Evolutionary conservation across 2,797 vertebrate genomes (phyloP), one percentile per base, ranked within the genome.

Genomic region (Acanthis flammea): DNA sequence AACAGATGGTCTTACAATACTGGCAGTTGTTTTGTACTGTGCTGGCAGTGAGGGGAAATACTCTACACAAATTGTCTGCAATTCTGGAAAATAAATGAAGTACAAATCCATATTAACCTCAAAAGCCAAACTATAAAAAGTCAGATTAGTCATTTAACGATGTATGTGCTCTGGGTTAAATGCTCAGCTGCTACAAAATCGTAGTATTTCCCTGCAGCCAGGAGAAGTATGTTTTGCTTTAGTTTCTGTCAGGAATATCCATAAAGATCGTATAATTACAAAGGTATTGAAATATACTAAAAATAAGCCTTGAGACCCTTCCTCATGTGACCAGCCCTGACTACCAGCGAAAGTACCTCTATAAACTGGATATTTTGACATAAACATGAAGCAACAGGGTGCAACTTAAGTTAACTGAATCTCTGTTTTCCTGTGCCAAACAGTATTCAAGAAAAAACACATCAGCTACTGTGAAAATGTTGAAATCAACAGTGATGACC

Each of bases 41-140:
- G 75, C 86, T 92, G 57, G 57, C 2, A 4, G 60, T 77, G 72
- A 89, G 50, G 75, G 68, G 84, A 82, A 95, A 92, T 86, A 58
- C 86, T 77, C 93, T 65, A 88, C 42, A 78, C 80, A 92, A 94
- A 83, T 51, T 87, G 74, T 87, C 74, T 54, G 30, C 61, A 71
- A 87, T 82, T 87, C 86, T 94, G 83, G 61, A 95, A 95, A 96
- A 94, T 87, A 93, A 94, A 95, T 85, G 60, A 94, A 93, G 91
- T 89, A 93, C 63, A 89, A 95, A 95, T 85, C 88, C 81, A 84
- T 93, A 94, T 91, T 92, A 91, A 95, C 91, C 89, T 94, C 88
- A 96, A 95, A 95, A 95, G 90, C 86, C 88, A 94, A 96, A 81
- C 70, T 94, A 96, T 73, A 95, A 92, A 78, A 95, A 95, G 83